Evolutionary conservation across 23 tunicate species (phyloP), one percentile per base, ranked within the genome.

Genomic region (Ciona savignyi): DNA sequence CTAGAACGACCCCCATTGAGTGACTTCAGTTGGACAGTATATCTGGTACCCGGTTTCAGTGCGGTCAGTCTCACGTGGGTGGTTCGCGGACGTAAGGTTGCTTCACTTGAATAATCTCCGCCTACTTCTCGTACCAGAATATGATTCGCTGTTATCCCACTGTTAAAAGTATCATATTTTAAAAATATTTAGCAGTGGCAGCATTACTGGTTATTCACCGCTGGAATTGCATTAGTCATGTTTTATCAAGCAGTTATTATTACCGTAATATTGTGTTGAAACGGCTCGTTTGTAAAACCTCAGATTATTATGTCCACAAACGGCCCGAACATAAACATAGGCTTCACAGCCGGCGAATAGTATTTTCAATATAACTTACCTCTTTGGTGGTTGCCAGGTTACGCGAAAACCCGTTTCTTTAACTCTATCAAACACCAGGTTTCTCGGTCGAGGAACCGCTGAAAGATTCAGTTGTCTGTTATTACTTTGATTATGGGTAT

Each of bases 31-130:
- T 62, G 2, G 20, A 86, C 67, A 27, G 61, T 31, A 66, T 86
- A 86, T 62, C 42, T 31, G 9, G 86, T 67, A 9, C 73, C 81
- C 1, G 94, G 82, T 21, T 35, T 70, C 24, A 86, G 66, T 23
- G 73, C 86, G 0, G 80, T 86, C 29, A 86, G n/a, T 42, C 62
- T 75, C n/a, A 77, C 76, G 30, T 80, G 71, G 21, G 33, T 70
- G 0, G 77, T 70, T 27, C 60, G 63, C 0, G 81, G 82, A 27
- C 78, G 66, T 49, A 86, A 34, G 15, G 28, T 70, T 28, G 85
- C 74, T 34, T 60, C 72, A 31, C 75, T 42, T n/a, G 33, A 4
- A 48, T 48, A 75, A 28, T 75, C 81, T 11, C 85, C 82, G 1
- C 78, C 78, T 11, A 86, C 73, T 34, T 74, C 70, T 1, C 0